Base-by-base conservation (phyloP, 2,888 invertebrate genomes). In the Temnothorax rugatulus region DNA sequence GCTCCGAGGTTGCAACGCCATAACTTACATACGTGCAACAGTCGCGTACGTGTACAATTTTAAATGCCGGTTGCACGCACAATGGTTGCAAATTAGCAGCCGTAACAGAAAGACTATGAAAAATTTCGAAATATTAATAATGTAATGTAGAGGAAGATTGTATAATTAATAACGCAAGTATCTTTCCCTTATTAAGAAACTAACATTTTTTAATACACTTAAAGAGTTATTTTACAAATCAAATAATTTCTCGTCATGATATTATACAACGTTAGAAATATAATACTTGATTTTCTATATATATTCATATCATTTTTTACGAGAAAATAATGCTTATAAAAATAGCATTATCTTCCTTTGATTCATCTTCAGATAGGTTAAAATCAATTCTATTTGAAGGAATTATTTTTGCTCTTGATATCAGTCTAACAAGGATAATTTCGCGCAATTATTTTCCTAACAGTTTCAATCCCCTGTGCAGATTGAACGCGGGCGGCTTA, bases 71-170 rank as follows among this genome's bases (percentile, higher is more conserved):
- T 71, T 76, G 79, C 64, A 76, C 57, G 68, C 52, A 38, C 82
- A 71, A 82, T 41, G 68, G 25, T 54, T 81, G 77, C 47, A 57
- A 69, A 86, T 87, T 74, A 84, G 76, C 69, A 64, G 21, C 34
- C 59, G 7, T 18, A 38, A 69, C 59, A 34, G 5, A 59, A 61
- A 18, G 18, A 69, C 4, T 7, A 8, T 21, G 57, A 47, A 68
- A 69, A 59, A n/a, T 8, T 69, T 21, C 0, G 21, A 71, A 71
- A 50, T 34, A 47, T 47, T 79, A 79, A 79, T 34, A 47, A 59
- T n/a, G 7, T 25, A 4, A 57, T 38, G 44, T n/a, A n/a, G 15
- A 54, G 41, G n/a, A 50, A 50, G 8, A 11, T 47, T 25, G 2
- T 41, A 25, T 13, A 41, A 38, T 44, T 57, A 18, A 29, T 9